Evolutionary conservation across 2,797 vertebrate species (phyloP), one percentile per base, ranked within the genome.

Genomic region (Oryzias dopingdopingensis): DNA sequence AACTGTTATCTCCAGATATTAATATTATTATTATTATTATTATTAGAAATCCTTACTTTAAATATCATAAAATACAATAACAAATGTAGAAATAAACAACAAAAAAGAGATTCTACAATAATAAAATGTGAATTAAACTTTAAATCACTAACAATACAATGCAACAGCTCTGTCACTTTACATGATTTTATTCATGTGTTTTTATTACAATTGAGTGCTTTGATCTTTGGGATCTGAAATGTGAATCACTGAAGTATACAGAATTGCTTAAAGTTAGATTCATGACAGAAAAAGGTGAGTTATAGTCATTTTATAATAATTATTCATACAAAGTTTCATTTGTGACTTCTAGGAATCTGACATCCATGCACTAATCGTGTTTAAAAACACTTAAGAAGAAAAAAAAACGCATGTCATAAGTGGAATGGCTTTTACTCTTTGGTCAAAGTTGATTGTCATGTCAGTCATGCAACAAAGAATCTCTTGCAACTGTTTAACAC

Each of bases 391-490:
- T 55, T 14, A 15, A 57, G 32, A 70, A 47, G 49, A 73, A 61
- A 56, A 52, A 59, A 49, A 46, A 63, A 42, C 52, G 59, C 43
- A 57, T 42, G 17, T 42, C 48, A 53, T 57, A 73, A 67, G 78
- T 73, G 75, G 69, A 85, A 83, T 86, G 80, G 14, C 45, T 82
- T 89, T 88, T 85, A 88, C 80, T 88, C 67, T 81, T 85, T 86
- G 83, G 80, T 88, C 74, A 84, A 44, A 67, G 56, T 51, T 79
- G 80, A 82, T 86, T 83, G 79, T 82, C 79, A 72, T 37, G 76
- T 74, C 81, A 16, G 56, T 80, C 86, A 90, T 90, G 87, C 88
- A 87, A 80, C 67, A 83, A 52, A 61, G 59, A 76, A 68, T 72
- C 47, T 67, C 58, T 65, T 72, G 68, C 67, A 74, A 51, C 78